phyloP scores from a whole-genome alignment of 1,140 invertebrate species.

The Solen grandis region DNA sequence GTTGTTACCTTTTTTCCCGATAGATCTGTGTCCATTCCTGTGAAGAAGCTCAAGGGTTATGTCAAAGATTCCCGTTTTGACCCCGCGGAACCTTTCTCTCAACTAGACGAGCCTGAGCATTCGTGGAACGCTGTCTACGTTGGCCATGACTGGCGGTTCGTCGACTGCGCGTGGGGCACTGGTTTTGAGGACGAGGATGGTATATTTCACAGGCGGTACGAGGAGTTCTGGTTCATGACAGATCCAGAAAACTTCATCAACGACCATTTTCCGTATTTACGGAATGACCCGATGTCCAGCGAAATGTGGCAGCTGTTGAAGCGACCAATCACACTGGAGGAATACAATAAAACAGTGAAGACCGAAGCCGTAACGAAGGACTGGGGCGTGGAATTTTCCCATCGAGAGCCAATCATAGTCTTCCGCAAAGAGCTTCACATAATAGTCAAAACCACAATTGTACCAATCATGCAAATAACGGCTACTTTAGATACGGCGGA shows the following conservation, averaged over 20 bases:
- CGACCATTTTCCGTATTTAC: conserved; percentile 81
- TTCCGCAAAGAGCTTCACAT: conserved; percentile 54
- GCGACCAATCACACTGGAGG: conserved; percentile 57
- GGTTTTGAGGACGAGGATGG: conserved; percentile 65
- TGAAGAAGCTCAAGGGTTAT: conserved; percentile 85
- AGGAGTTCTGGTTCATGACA: conserved; percentile 81
- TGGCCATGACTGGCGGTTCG: conserved; percentile 69
- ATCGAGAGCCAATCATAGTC: conserved; percentile 53
- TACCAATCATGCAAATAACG: conserved; percentile 51
- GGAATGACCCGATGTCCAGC: conserved; percentile 65
- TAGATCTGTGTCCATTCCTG: conserved; percentile 59
- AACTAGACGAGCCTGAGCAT: conserved; percentile 88
- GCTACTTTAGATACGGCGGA: conserved; percentile 51
- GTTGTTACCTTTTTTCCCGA: no score
- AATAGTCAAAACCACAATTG: conserved; percentile 54
- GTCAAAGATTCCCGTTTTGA: conserved; percentile 98
- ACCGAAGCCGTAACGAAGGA: conserved; percentile 43
- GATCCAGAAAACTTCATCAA: conserved; percentile 82
- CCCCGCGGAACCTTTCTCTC: conserved; percentile 95
- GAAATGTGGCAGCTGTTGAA: conserved; percentile 62
- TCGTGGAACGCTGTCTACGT: conserved; percentile 73
- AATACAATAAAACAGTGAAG: conserved; percentile 59
- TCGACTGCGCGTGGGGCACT: conserved; percentile 81
- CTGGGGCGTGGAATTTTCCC: conserved; percentile 54
- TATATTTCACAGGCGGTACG: conserved; percentile 62